Evolutionary conservation across 2,888 invertebrate genomes (phyloP).

Genomic region (Exephanes ischioxanthus): DNA sequence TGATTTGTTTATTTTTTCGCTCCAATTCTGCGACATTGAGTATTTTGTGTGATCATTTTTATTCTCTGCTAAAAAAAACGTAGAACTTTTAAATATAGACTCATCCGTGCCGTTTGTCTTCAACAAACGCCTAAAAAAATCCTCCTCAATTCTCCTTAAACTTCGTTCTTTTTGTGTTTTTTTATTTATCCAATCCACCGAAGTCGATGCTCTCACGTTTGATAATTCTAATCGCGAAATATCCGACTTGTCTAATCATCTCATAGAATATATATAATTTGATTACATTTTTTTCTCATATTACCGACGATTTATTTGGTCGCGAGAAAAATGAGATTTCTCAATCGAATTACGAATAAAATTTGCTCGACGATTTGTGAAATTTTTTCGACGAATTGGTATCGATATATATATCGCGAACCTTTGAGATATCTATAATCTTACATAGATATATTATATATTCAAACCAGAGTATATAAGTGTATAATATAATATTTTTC

Average conservation of each 20-base stretch:
- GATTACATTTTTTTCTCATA: background rate
- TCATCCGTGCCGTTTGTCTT: no score
- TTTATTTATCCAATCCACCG: background rate
- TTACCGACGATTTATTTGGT: slow-evolving; percentile 32
- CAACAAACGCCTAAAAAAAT: no score
- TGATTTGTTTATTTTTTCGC: background rate
- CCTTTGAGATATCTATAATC: slow-evolving; percentile 37
- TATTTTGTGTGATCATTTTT: no score
- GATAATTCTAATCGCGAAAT: background rate
- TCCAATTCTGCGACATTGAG: background rate
- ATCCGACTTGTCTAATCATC: background rate
- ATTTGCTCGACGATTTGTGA: slow-evolving; percentile 12
- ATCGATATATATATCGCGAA: slow-evolving; percentile 13
- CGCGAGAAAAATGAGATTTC: slow-evolving; percentile 30
- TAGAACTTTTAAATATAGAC: no score
- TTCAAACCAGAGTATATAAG: slow-evolving; percentile 53
- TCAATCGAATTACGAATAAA: slow-evolving; percentile 21
- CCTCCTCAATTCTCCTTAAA: background rate
- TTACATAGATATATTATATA: slow-evolving; percentile 35
- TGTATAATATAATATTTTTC: slow-evolving; percentile 28
- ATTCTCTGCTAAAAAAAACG: no score
- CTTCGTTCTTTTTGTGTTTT: background rate
- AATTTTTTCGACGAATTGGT: slow-evolving; percentile 13
- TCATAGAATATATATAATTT: slow-evolving; percentile 2
- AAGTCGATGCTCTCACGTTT: background rate